Evolutionary conservation across 2,113 vertebrate genomes (phyloP), one percentile per base, ranked within the genome.

Genomic region (Turdus rufiventris): DNA sequence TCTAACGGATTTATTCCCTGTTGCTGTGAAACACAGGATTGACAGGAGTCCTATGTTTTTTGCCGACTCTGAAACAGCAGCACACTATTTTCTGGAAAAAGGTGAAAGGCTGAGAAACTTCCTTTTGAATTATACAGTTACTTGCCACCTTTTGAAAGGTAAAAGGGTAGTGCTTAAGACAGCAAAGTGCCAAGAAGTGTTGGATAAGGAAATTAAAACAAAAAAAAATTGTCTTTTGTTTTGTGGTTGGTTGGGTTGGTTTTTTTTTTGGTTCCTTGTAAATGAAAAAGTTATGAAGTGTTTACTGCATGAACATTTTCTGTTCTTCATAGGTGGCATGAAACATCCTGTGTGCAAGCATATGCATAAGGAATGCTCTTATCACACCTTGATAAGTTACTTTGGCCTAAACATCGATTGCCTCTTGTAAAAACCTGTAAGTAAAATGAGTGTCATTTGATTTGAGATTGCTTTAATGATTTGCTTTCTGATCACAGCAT

Each of bases 361-460:
- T 82, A 91, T 92, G 56, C 93, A 50, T 97, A 94, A 98, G 98
- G 98, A 98, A 98, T 98, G 98, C 68, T 96, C 92, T 98, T 98
- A 96, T 95, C 96, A 97, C 95, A 96, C 94, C 96, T 94, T 94
- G 62, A 94, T 94, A 95, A 98, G 97, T 97, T 98, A 92, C 97
- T 97, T 96, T 97, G 95, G 96, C 97, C 96, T 97, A 90, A 96
- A 96, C 95, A 95, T 97, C 96, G 62, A 36, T 95, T 96, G 70
- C 97, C 29, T 96, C 79, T 97, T 97, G 81, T 97, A 95, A 97
- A 96, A 97, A 97, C 97, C 65, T 98, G 98, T 98, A 97, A 98
- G 98, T 98, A 97, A 90, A 97, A 63, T 47, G 91, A 38, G 51
- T 50, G 38, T 38, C 33, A 57, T 87, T 67, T 88, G 62, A 62